phyloP scores from a whole-genome alignment of 2,113 vertebrate genomes.

The Cyanoramphus novaezelandiae region DNA sequence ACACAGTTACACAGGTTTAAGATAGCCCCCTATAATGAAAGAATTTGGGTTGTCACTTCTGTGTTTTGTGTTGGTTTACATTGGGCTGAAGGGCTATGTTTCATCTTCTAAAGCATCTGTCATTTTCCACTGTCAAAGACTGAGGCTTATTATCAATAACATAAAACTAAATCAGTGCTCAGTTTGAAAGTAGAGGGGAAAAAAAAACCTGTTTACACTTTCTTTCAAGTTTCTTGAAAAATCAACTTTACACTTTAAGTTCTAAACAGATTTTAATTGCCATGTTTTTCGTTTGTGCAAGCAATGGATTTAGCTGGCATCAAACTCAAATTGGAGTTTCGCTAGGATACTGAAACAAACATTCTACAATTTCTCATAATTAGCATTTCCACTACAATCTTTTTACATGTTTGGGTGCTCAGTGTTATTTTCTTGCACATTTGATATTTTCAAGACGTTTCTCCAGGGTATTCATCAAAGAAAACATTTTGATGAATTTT shows the following conservation, averaged over 20 bases:
- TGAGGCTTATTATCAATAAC: not conserved
- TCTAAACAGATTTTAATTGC: not conserved
- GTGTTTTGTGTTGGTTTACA: not conserved
- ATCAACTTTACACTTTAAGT: not conserved
- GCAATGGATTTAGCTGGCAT: constrained; percentile 4
- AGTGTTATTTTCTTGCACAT: not conserved
- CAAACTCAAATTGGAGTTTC: not conserved
- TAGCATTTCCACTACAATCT: not conserved
- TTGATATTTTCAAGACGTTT: constrained; percentile 4
- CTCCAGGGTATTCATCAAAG: constrained; percentile 14
- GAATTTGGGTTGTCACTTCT: not conserved
- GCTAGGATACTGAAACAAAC: not conserved
- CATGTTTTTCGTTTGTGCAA: not conserved
- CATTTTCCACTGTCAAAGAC: not conserved
- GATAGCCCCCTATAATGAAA: not conserved
- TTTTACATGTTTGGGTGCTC: not conserved
- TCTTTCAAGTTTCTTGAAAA: not conserved
- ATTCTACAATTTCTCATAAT: not conserved
- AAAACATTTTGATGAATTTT: constrained; percentile 24
- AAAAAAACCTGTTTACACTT: not conserved
- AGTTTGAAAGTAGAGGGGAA: not conserved
- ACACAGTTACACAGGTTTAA: rapidly evolving
- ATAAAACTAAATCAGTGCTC: not conserved
- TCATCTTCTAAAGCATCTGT: not conserved
- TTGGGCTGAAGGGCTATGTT: not conserved